Percentiles rank a stretch among this genome's conserved stretches.
Evolutionary conservation across 2,888 invertebrate genomes (phyloP).

Genomic region (Crioceris asparagi): DNA sequence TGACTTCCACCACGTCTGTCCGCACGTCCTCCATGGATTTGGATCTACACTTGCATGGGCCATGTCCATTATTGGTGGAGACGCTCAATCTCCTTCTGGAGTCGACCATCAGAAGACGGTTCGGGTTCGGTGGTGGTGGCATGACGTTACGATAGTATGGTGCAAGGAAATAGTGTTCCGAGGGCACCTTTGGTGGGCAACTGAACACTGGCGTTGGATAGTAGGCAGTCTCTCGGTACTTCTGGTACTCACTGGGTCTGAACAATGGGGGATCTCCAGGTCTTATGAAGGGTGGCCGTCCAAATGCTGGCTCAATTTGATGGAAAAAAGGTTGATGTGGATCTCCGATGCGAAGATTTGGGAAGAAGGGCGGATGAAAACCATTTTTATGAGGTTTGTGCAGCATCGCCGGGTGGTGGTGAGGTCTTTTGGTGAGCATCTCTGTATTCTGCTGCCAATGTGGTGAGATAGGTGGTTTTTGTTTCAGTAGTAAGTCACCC

Average conservation of each 20-base stretch:
- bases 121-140: constrained; percentile 44
- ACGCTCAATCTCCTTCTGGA: constrained; percentile 23
- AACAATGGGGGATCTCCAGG: background rate
- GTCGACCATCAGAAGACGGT: constrained; percentile 32
- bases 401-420: constrained; percentile 31
- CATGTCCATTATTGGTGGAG: constrained; percentile 3
- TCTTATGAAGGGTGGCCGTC: background rate
- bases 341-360: constrained; percentile 8
- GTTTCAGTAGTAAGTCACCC: constrained; percentile 55
- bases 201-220: constrained; percentile 41
- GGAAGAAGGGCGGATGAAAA: constrained; percentile 34
- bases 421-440: constrained; percentile 46
- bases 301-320: constrained; percentile 14
- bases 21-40: constrained; percentile 64
- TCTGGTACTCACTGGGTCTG: constrained; percentile 1
- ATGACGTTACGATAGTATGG: constrained; percentile 58
- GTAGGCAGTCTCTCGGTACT: constrained; percentile 38
- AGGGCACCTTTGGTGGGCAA: constrained; percentile 39
- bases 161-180: constrained; percentile 53
- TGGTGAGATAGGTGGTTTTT: constrained; percentile 43
- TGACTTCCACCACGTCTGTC: constrained; percentile 42
- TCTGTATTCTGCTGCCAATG: constrained; percentile 37
- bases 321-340: background rate
- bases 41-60: constrained; percentile 44
- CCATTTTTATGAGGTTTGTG: constrained; percentile 31